Conservation (phyloP, 2,888 invertebrate species). For the Adela reaumurella region DNA sequence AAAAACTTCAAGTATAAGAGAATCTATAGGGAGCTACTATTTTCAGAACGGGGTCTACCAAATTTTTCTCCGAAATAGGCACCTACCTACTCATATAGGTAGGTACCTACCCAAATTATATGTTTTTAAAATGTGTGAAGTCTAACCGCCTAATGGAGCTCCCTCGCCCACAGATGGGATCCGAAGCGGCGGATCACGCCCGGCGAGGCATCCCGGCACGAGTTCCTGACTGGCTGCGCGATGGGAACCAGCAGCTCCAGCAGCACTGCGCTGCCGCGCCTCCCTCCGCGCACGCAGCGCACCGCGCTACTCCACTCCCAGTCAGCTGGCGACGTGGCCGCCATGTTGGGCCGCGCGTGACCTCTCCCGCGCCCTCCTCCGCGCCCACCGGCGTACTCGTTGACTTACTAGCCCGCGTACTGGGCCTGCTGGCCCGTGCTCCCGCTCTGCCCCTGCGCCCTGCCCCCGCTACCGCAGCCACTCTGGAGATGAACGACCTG, state of each 20-base stretch:
- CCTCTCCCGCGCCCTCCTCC: constrained; percentile 17
- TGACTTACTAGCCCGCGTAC: constrained; percentile 1
- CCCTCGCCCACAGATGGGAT: constrained; percentile 73
- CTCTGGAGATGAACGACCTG: too few relatives aligned
- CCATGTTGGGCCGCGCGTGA: constrained; percentile 64
- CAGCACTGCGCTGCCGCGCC: constrained; percentile 26
- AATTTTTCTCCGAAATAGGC: too few relatives aligned
- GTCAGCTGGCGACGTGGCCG: constrained; percentile 62
- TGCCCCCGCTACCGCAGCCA: too few relatives aligned
- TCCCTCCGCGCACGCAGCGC: constrained; percentile 20
- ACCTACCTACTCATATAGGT: too few relatives aligned
- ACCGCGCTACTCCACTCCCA: constrained; percentile 58
- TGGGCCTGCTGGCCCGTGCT: too few relatives aligned
- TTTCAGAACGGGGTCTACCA: too few relatives aligned
- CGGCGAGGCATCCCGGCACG: constrained; percentile 85
- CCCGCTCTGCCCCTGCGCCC: too few relatives aligned
- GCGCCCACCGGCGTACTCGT: constrained; percentile 12
- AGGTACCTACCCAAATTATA: too few relatives aligned
- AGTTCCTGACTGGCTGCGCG: constrained; percentile 64
- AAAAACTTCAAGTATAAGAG: too few relatives aligned
- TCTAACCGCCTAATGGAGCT: too few relatives aligned
- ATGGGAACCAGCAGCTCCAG: constrained; percentile 37
- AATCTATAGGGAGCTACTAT: too few relatives aligned
- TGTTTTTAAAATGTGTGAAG: too few relatives aligned
- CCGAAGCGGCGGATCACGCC: constrained; percentile 88